Evolutionary conservation across 2,113 vertebrate genomes (phyloP).

Genomic region (Pontoporia blainvillei): DNA sequence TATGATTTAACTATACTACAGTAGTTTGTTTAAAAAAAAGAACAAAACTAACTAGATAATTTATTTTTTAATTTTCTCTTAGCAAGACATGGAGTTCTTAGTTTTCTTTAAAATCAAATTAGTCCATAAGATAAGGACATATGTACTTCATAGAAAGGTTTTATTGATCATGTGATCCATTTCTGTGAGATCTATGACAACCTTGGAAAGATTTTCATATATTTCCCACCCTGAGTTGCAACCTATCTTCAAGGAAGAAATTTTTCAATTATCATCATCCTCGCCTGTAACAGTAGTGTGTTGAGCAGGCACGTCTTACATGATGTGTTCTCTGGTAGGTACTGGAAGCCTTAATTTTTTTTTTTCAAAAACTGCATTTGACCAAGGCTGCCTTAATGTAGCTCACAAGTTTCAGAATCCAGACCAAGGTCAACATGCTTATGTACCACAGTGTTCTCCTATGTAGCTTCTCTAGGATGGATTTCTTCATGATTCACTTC

Average conservation of each 20-base stretch:
- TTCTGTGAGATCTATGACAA: neutral
- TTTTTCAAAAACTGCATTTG: neutral
- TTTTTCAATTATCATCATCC: neutral
- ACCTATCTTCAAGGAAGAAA: neutral
- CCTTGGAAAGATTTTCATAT: neutral
- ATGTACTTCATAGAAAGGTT: neutral
- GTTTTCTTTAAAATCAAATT: neutral
- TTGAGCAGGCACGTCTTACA: neutral
- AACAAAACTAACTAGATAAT: neutral
- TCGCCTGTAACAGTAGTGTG: neutral
- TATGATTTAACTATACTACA: neutral
- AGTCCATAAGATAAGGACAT: neutral
- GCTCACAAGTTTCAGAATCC: neutral
- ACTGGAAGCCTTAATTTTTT: neutral
- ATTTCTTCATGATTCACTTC: neutral
- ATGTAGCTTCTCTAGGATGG: neutral
- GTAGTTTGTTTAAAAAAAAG: neutral
- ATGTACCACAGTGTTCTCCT: neutral
- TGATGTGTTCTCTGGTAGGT: neutral
- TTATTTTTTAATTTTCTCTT: neutral
- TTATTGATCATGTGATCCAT: neutral
- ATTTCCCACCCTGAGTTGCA: neutral
- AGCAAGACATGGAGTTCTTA: neutral
- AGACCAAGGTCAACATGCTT: neutral
- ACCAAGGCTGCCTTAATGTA: neutral